Evolutionary conservation across 2,113 vertebrate genomes (phyloP), one percentile per base, ranked within the genome.

Genomic region (Meriones unguiculatus): DNA sequence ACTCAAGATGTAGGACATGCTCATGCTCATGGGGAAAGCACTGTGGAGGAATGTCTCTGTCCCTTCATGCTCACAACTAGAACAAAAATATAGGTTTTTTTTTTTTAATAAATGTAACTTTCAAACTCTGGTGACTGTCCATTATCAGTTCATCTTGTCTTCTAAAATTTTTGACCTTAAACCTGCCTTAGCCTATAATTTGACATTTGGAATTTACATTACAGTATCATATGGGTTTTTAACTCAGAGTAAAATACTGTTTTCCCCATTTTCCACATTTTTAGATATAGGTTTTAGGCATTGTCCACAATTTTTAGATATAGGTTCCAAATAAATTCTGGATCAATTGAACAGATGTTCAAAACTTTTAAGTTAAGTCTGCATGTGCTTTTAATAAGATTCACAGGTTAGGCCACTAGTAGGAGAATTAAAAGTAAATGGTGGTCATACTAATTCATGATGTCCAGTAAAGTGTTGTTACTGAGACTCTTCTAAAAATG

Each of bases 391-490:
- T 87, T 20, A 93, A 24, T 50, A 62, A 57, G 12, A 92, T 76
- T 85, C 9, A 88, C 1, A 57, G 10, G 24, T 81, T 62, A 91
- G 22, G 13, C 5, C 30, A 91, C 62, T 92, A 96, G 54, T 72
- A 13, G 28, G 57, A 93, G 25, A 94, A 88, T 57, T n/a, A 89
- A 90, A 46, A 90, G 67, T 81, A 84, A 90, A 72, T 0, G 1
- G 32, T 85, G 22, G 10, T 17, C 5, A 46, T 93, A 77, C 30
- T 73, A 89, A 86, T 72, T 17, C 4, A 59, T 52, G 46, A 18
- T 93, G 50, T 94, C 87, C 90, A 89, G 59, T 12, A 95, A 92
- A 87, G 35, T 91, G 90, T 94, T 25, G 59, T 89, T 89, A 96
- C 1, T 91, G 28, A 82, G 64, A 75, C 11, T 65, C 20, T 86